Base-by-base conservation (phyloP, 2,888 invertebrate species). In the Drosophila barbarae region DNA sequence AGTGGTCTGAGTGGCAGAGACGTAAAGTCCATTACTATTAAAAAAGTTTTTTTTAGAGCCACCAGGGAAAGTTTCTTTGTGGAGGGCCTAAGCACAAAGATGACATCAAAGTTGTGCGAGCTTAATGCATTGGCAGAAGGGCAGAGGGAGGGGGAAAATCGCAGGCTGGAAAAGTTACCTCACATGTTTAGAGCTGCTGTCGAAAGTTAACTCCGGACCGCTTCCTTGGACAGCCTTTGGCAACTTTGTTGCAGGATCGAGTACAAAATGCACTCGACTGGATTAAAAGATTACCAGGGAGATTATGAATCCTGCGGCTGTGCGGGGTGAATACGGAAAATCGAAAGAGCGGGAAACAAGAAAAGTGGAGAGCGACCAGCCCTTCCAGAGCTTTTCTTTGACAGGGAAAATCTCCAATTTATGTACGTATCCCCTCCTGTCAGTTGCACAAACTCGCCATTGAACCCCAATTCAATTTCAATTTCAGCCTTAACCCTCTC, bases 201-300 rank as follows among this genome's bases (percentile, higher is more conserved):
- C 18, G 44, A 58, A 68, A 69, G 57, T 68, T 71, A 65, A 71
- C 69, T 69, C 52, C 34, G 50, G 36, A 30, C 42, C 42, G 51
- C 23, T 39, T 60, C 60, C 51, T 51, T 51, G 38, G 47, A 36
- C 54, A 44, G 41, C 49, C 64, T 75, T 71, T 74, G 72, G 76
- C 73, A 86, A 87, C 85, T 87, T 85, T 85, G 79, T 82, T 82
- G 78, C 75, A 78, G 79, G 86, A 87, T 86, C 85, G 84, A 86
- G 86, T 87, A 87, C 85, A 79, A 87, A 87, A 87, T 86, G 87
- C 86, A 87, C 82, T 88, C 86, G 86, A 82, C 86, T 85, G 88
- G 86, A 88, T 87, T 88, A 87, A 87, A 81, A 86, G 87, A 87
- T 88, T 88, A 88, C 81, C 73, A 72, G 56, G 75, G 72, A 87